Conservation (phyloP, 2,797 vertebrate species). For the Mormyrops boulengeri region DNA sequence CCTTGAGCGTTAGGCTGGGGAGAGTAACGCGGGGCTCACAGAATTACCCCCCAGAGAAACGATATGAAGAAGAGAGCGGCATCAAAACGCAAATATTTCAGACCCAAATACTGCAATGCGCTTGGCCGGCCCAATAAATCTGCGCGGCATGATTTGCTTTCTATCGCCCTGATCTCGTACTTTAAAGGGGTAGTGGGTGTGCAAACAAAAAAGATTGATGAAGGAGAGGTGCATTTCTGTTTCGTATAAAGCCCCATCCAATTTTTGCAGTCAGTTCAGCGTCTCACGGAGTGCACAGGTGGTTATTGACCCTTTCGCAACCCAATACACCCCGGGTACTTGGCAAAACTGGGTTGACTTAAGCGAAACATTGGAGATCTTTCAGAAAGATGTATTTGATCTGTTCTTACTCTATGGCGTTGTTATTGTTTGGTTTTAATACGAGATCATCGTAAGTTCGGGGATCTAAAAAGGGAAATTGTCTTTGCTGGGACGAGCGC, state of each 20-base stretch:
- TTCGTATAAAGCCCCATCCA: not conserved
- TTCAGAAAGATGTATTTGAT: not conserved
- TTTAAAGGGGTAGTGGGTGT: not conserved
- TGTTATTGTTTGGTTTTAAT: not conserved
- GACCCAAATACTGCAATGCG: slow-evolving; percentile 21
- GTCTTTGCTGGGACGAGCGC: not conserved
- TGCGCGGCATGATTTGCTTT: not conserved
- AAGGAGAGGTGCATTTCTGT: not conserved
- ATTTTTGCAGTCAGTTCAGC: not conserved
- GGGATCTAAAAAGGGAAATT: not conserved
- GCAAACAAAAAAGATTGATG: not conserved
- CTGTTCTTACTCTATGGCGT: not conserved
- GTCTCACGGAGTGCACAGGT: slow-evolving; percentile 3
- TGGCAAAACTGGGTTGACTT: not conserved
- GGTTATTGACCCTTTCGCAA: not conserved
- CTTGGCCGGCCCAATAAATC: slow-evolving; percentile 3
- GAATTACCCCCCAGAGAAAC: not conserved
- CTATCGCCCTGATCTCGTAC: not conserved
- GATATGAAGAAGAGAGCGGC: not conserved
- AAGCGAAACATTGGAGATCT: not conserved
- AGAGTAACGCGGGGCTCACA: not conserved
- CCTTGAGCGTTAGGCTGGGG: not conserved
- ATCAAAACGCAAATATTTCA: slow-evolving; percentile 3
- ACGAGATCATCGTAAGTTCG: not conserved
- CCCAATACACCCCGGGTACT: not conserved